Base-by-base conservation (phyloP, 2,888 invertebrate species). In the Hecatera dysodea region DNA sequence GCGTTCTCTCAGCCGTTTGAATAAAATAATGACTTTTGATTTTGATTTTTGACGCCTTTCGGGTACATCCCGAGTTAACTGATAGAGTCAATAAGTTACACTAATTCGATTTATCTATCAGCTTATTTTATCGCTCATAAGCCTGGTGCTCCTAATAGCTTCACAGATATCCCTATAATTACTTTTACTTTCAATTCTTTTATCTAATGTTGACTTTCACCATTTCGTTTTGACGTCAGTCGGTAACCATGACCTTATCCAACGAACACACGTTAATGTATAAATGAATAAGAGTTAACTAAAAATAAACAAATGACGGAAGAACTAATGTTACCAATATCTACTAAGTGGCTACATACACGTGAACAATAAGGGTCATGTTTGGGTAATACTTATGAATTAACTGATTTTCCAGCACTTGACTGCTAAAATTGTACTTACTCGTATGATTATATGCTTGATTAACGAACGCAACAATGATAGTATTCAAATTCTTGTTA, bases 191-290 rank as follows among this genome's bases (percentile, higher is more conserved):
- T 80, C 78, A 85, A 88, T 87, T 83, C 76, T 79, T 67, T 92
- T 91, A 92, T 92, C 93, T 91, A 86, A 91, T 84, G 83, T 85
- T 87, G 82, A 88, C 90, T 91, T 89, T 90, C 89, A 86, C 87
- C 78, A 83, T 87, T 89, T 87, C 76, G 73, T 74, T 69, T 72
- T 81, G 77, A 87, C 88, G 89, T 88, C 88, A 87, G 86, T 86
- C 86, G 86, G 57, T 70, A 80, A 78, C 88, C 90, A 83, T 89
- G 92, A 94, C 92, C 93, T 93, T 90, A 87, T 88, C 80, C 86
- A 90, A 90, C 84, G 71, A 69, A 65, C n/a, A 66, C 60, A 71
- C 75, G 75, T 71, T 80, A 82, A 82, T 73, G 78, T 66, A 42
- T 73, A 62, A 61, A 70, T 80, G 72, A 83, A 83, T 75, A 80